phyloP scores from a whole-genome alignment of 2,113 vertebrate genomes.

The Vombatus ursinus region DNA sequence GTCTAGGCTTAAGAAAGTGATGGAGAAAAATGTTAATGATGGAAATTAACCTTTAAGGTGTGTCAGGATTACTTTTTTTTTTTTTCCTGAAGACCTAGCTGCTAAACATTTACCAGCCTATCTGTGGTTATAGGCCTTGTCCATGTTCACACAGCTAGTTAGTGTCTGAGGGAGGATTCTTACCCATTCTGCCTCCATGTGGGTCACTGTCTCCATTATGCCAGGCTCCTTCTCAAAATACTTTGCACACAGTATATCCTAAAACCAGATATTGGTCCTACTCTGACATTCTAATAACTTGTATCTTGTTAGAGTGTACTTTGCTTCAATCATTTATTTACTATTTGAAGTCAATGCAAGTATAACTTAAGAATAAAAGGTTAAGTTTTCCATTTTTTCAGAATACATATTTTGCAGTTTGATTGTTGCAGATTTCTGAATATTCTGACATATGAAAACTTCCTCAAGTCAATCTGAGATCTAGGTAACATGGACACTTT shows the following conservation, averaged over 20 bases:
- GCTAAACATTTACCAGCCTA: background rate
- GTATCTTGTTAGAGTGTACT: background rate
- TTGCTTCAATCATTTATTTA: background rate
- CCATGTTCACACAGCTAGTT: background rate
- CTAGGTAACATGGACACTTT: background rate
- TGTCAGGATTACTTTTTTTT: background rate
- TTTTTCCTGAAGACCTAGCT: background rate
- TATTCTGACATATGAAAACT: background rate
- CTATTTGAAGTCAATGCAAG: conserved; percentile 2
- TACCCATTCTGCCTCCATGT: background rate
- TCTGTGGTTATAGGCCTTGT: background rate
- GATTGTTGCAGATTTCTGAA: background rate
- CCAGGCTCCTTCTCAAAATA: background rate
- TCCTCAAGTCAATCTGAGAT: background rate
- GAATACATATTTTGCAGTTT: background rate
- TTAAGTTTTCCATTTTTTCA: background rate
- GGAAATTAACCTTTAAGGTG: background rate
- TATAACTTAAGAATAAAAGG: background rate
- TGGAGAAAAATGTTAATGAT: background rate
- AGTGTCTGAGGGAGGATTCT: background rate
- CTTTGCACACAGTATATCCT: background rate
- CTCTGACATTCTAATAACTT: background rate
- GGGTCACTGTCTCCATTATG: background rate
- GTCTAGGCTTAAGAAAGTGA: background rate
- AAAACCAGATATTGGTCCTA: background rate